Base-by-base conservation (phyloP, 53 echinoderm and acorn worm genomes). In the Patiria pectinifera region DNA sequence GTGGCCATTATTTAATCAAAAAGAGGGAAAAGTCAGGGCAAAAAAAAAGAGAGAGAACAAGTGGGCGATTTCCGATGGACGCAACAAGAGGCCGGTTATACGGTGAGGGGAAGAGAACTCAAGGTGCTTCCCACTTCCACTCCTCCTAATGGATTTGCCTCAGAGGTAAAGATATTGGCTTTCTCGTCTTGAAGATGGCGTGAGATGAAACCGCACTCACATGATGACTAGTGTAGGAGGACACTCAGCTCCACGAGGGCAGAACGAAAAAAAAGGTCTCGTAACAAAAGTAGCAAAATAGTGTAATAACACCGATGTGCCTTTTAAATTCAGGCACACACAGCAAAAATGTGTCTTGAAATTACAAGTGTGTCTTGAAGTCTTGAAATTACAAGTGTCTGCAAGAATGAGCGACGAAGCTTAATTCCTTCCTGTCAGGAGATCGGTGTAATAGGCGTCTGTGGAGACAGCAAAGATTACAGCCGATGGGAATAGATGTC, bases 81-180 rank as follows among this genome's bases (percentile, higher is more conserved):
- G 74, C 21, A 47, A 48, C 71, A 60, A 60, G 61, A 88, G 16
- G 78, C 60, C 59, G 82, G 82, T 53, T 53, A 53, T 24, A 53
- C 82, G 58, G 59, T 59, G 53, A 18, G 82, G 59, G 53, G 53
- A 53, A 2, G 53, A 53, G 53, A 53, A 82, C 25, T 82, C 82
- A 18, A 76, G 45, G 59, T 3, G 35, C 35, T 61, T 59, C 79
- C 19, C 79, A 9, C 48, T 11, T 46, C 53, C 59, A 82, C 82
- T 82, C 23, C 71, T 48, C 78, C 60, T 88, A 78, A 88, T 88
- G 79, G 88, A 88, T 62, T 88, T 88, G 88, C 88, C 48, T 43
- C 61, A 60, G 35, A 71, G 71, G 86, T 71, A 22, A 49, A 61
- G 62, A 25, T 62, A 66, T 66, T 66, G 66, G 86, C 86, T 72